Percentiles rank a stretch among this genome's conserved stretches.
Conservation (phyloP, 2,888 invertebrate species). For the Oscheius sp. region DNA sequence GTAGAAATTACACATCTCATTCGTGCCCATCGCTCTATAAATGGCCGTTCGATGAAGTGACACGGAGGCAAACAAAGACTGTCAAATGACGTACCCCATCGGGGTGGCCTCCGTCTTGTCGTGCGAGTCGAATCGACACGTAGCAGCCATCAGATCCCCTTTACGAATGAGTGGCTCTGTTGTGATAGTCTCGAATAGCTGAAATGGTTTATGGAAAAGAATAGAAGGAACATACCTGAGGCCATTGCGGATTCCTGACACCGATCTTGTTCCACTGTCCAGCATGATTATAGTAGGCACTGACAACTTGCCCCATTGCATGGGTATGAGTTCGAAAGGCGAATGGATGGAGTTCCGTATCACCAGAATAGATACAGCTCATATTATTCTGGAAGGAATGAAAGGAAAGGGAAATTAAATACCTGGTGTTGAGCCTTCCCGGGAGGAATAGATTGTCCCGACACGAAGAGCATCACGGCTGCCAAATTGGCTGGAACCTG, state of each 20-base stretch:
- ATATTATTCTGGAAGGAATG: slow-evolving; percentile 72
- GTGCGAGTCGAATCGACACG: slow-evolving; percentile 75
- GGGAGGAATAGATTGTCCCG: not conserved
- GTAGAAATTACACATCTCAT: slow-evolving; percentile 76
- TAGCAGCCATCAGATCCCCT: slow-evolving; percentile 74
- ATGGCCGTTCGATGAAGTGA: not conserved
- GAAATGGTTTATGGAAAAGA: not conserved
- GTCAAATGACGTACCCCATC: slow-evolving; percentile 72
- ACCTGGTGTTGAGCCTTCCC: slow-evolving; percentile 46
- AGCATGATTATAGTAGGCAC: slow-evolving; percentile 71
- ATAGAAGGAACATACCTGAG: slow-evolving; percentile 72
- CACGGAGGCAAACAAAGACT: not conserved
- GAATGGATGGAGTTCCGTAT: slow-evolving; percentile 49
- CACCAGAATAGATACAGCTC: slow-evolving; percentile 72
- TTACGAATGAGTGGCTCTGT: slow-evolving; percentile 71
- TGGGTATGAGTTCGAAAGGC: slow-evolving; percentile 75
- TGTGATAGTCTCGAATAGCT: slow-evolving; percentile 75
- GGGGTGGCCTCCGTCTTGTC: slow-evolving; percentile 70
- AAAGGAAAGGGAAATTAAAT: not conserved
- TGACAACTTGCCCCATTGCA: slow-evolving; percentile 72
- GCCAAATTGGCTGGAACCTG: slow-evolving; percentile 65
- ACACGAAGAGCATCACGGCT: slow-evolving; percentile 45
- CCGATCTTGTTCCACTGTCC: slow-evolving; percentile 71
- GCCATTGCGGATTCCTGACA: slow-evolving; percentile 77
- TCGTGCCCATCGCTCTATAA: slow-evolving; percentile 71